Conservation (phyloP, 2,888 invertebrate species). For the Acronicta psi region DNA sequence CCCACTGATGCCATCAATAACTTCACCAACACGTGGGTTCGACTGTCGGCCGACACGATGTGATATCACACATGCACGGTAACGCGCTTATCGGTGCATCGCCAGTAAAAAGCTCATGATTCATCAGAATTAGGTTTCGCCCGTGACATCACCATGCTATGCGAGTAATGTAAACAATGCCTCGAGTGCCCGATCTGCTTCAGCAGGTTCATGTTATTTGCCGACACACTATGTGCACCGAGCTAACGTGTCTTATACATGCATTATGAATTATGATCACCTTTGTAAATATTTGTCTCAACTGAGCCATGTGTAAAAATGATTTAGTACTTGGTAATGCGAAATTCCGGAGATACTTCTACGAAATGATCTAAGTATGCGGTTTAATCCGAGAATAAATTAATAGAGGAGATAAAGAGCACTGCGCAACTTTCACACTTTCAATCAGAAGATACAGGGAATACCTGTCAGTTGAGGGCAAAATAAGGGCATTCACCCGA, state of each 20-base stretch:
- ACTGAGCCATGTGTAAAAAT: slow-evolving; percentile 56
- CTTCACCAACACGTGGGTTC: slow-evolving; percentile 85
- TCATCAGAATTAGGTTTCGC: slow-evolving; percentile 83
- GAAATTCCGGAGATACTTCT: slow-evolving; percentile 60
- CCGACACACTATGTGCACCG: slow-evolving; percentile 30
- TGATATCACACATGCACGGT: slow-evolving; percentile 77
- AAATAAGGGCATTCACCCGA: slow-evolving; percentile 11
- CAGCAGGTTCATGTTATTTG: slow-evolving; percentile 46
- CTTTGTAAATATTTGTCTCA: slow-evolving; percentile 63
- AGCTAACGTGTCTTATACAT: slow-evolving; percentile 36
- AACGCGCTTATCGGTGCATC: slow-evolving; percentile 84
- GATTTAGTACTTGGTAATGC: slow-evolving; percentile 65
- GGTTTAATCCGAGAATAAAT: slow-evolving; percentile 57
- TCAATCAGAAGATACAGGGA: background rate
- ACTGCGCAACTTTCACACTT: slow-evolving; percentile 21
- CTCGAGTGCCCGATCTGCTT: slow-evolving; percentile 44
- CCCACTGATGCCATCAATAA: slow-evolving; percentile 84
- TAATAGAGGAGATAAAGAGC: slow-evolving; percentile 37
- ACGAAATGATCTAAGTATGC: slow-evolving; percentile 55
- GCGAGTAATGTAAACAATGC: slow-evolving; percentile 74
- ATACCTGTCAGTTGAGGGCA: background rate
- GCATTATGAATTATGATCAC: slow-evolving; percentile 46
- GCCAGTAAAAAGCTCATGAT: slow-evolving; percentile 84
- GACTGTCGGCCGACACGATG: slow-evolving; percentile 62
- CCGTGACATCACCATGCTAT: slow-evolving; percentile 82